Evolutionary conservation across 2,113 vertebrate species (phyloP).

Genomic region (Chamaea fasciata): DNA sequence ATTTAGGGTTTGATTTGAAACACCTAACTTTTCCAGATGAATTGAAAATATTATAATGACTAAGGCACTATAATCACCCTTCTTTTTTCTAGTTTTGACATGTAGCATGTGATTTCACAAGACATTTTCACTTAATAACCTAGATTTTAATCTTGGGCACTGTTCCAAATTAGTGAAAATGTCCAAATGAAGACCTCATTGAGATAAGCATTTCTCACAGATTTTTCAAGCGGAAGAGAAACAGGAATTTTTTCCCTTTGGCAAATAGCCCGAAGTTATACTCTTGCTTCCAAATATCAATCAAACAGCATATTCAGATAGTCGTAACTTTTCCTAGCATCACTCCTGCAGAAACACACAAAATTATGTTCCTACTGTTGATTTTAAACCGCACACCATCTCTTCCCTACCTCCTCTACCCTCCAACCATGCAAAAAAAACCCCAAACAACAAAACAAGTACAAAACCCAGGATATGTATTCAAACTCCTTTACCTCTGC

Average conservation of each 20-base stretch:
- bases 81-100: not conserved
- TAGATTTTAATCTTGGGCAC: not conserved
- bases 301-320: not conserved
- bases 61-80: not conserved
- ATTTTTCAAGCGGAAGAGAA: not conserved
- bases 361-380: not conserved
- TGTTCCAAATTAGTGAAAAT: not conserved
- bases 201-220: not conserved
- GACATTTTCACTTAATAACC: not conserved
- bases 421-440: not conserved
- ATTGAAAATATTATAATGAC: not conserved
- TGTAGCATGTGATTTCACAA: not conserved
- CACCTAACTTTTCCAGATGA: not conserved
- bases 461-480: not conserved
- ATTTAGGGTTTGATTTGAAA: not conserved
- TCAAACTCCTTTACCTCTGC: constrained; percentile 77
- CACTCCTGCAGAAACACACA: not conserved
- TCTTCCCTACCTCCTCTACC: not conserved
- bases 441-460: not conserved
- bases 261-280: not conserved
- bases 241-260: not conserved
- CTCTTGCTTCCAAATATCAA: not conserved
- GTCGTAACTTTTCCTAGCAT: not conserved
- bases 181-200: not conserved
- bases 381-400: not conserved